These are phyloP conservation scores for Arvicanthis niloticus DNA, from an alignment of 2,113 vertebrate genomes.

Conservation along the genomic window DNA sequence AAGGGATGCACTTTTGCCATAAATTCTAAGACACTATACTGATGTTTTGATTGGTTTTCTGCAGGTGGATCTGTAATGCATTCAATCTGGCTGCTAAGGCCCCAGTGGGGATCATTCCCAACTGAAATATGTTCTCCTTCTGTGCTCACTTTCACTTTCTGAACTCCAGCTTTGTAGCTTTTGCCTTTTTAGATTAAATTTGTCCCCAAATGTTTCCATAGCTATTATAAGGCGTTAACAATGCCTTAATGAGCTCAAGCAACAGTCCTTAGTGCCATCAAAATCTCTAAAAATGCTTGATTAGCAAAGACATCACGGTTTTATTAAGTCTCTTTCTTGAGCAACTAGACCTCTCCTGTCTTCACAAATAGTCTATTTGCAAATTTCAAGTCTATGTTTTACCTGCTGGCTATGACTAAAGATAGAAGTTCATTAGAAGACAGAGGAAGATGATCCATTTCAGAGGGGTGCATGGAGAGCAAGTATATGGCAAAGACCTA, in stretches of 20 bases:
- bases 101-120: not conserved
- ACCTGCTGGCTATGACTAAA: not conserved
- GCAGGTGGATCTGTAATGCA: not conserved
- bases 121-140: not conserved
- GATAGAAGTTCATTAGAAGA: conserved; percentile 24
- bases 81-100: not conserved
- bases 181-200: not conserved
- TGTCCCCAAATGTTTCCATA: not conserved
- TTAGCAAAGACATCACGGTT: not conserved
- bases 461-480: not conserved
- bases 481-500: not conserved
- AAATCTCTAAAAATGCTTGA: not conserved
- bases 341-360: not conserved
- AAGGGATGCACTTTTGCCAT: not conserved
- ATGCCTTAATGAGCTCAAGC: not conserved
- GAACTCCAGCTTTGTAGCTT: not conserved
- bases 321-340: not conserved
- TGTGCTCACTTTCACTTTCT: not conserved
- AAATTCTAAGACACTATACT: not conserved
- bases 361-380: not conserved
- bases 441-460: not conserved
- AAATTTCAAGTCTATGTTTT: conserved; percentile 41
- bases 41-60: not conserved
- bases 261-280: not conserved
- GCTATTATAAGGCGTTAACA: not conserved